Evolutionary conservation across 2,797 vertebrate genomes (phyloP).

Genomic region (Megaceryle alcyon): DNA sequence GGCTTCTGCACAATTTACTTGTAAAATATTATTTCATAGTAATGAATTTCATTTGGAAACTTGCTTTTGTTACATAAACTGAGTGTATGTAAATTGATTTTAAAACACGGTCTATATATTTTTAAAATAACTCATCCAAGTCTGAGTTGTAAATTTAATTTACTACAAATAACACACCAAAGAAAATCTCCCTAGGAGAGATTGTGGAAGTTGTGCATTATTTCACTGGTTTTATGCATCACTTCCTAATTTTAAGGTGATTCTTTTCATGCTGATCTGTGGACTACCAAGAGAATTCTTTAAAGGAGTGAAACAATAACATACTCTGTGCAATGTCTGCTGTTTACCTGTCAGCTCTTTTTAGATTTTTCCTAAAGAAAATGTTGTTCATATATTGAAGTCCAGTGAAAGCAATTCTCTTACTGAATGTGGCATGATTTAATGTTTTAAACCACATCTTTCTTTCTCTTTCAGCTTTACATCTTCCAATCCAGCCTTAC

Average conservation of each 20-base stretch:
- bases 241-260: not conserved
- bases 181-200: not conserved
- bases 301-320: not conserved
- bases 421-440: not conserved
- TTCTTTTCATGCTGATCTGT: not conserved
- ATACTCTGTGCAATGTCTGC: not conserved
- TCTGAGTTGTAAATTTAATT: not conserved
- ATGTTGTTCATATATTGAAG: not conserved
- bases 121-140: not conserved
- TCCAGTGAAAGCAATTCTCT: not conserved
- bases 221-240: not conserved
- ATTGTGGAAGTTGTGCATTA: not conserved
- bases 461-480: slow-evolving; percentile 73
- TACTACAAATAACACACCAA: not conserved
- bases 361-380: not conserved
- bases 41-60: not conserved
- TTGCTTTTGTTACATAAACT: not conserved
- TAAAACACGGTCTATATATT: not conserved
- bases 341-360: not conserved
- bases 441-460: slow-evolving; percentile 48
- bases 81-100: not conserved
- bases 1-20: not conserved
- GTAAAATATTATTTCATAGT: not conserved
- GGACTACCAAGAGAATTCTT: not conserved
- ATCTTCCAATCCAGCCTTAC: slow-evolving; percentile 72